Percentiles rank a stretch among this genome's conserved stretches.
phyloP scores from a whole-genome alignment of 2,888 invertebrate species.

The Archips xylosteana region DNA sequence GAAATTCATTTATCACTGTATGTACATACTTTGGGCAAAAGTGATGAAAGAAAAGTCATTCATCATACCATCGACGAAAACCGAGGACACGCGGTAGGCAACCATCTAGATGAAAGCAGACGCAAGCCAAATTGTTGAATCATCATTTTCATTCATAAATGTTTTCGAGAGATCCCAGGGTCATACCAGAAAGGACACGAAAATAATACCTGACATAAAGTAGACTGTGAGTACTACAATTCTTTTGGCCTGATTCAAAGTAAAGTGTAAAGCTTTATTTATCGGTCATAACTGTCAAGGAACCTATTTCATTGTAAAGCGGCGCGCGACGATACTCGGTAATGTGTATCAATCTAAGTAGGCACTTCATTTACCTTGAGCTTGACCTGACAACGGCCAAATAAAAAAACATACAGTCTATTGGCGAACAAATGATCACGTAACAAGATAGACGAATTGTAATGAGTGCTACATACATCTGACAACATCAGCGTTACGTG shows the following conservation, averaged over 20 bases:
- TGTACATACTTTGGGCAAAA: background rate
- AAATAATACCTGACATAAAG: slow-evolving; percentile 1
- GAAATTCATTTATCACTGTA: slow-evolving; percentile 4
- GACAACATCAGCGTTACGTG: background rate
- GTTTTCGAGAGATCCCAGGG: slow-evolving; percentile 21
- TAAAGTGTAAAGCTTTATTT: slow-evolving; percentile 15
- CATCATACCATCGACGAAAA: slow-evolving; percentile 54
- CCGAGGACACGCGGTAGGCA: slow-evolving; percentile 6
- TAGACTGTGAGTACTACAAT: slow-evolving; percentile 4
- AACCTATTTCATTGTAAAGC: slow-evolving; percentile 12
- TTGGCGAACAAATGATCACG: slow-evolving; percentile 59
- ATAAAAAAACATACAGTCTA: slow-evolving; percentile 46
- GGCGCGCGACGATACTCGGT: slow-evolving; percentile 21
- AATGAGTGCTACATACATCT: slow-evolving; percentile 40
- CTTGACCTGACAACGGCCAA: slow-evolving; percentile 45
- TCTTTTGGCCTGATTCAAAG: slow-evolving; percentile 11
- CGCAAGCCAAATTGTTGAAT: slow-evolving; percentile 71
- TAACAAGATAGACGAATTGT: slow-evolving; percentile 54
- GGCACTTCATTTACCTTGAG: slow-evolving; percentile 43
- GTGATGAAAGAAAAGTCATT: slow-evolving; percentile 35
- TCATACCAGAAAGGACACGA: slow-evolving; percentile 1
- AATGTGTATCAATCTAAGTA: slow-evolving; percentile 27
- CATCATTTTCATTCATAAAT: slow-evolving; percentile 73
- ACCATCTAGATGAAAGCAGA: slow-evolving; percentile 62
- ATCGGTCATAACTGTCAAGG: slow-evolving; percentile 24